Evolutionary conservation across 2,888 invertebrate species (phyloP).

Genomic region (Opisthograptis luteolata): DNA sequence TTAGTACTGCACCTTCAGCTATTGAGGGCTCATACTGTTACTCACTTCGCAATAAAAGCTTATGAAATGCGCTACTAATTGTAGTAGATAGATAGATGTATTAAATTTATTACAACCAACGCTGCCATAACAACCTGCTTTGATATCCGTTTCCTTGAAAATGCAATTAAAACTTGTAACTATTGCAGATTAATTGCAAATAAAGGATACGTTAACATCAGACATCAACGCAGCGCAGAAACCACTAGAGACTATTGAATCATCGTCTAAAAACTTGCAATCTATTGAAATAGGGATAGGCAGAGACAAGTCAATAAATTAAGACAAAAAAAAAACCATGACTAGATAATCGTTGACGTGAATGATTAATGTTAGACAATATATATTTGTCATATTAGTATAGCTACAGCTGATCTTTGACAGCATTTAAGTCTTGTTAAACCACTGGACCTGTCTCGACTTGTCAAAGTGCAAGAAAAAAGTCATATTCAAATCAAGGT

Average conservation of each 20-base stretch:
- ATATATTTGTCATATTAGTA: constrained; percentile 68
- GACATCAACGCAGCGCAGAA: constrained; percentile 33
- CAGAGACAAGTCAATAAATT: constrained; percentile 65
- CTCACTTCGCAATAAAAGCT: constrained; percentile 29
- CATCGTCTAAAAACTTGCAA: constrained; percentile 62
- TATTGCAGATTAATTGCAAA: constrained; percentile 39
- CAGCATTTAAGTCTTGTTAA: constrained; percentile 62
- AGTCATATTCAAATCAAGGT: constrained; percentile 43
- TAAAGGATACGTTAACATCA: constrained; percentile 48
- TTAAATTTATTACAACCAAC: constrained; percentile 20
- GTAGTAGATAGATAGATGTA: background rate
- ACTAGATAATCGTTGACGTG: constrained; percentile 67
- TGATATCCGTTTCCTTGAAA: constrained; percentile 39
- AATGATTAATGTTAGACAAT: constrained; percentile 74
- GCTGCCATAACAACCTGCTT: constrained; percentile 16
- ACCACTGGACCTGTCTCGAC: constrained; percentile 62
- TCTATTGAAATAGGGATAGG: constrained; percentile 57
- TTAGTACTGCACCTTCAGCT: constrained; percentile 27
- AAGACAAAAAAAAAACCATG: constrained; percentile 58
- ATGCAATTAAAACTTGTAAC: constrained; percentile 44
- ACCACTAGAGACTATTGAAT: constrained; percentile 50
- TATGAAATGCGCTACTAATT: constrained; percentile 20
- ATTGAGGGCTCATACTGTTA: constrained; percentile 40
- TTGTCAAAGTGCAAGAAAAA: constrained; percentile 49
- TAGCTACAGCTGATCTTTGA: constrained; percentile 61